Evolutionary conservation across 2,888 invertebrate genomes (phyloP).

Genomic region (Phortica magna): DNA sequence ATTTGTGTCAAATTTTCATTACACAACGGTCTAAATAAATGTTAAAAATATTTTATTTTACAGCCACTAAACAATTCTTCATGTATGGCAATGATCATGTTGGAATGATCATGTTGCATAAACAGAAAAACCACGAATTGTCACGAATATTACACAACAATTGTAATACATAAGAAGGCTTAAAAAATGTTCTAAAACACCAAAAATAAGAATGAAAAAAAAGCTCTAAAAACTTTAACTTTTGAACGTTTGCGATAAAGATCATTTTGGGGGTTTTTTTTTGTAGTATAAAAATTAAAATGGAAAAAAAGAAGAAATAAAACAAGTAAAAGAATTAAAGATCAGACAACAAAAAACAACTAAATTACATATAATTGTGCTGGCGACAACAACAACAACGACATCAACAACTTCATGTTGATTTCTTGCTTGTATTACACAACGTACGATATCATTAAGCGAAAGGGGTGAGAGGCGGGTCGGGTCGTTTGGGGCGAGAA

Average conservation of each 20-base stretch:
- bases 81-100: no score
- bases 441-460: not conserved
- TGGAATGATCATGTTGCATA: no score
- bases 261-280: not conserved
- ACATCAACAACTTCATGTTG: not conserved
- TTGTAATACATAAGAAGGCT: no score
- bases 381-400: constrained; percentile 19
- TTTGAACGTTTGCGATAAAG: not conserved
- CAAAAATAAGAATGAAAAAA: not conserved
- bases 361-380: constrained; percentile 52
- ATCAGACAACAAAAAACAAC: constrained; percentile 16
- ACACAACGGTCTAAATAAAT: no score
- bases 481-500: no score
- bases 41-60: no score
- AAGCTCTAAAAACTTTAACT: not conserved
- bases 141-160: no score
- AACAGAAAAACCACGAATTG: no score
- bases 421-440: not conserved
- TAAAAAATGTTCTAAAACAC: not conserved
- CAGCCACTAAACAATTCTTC: no score
- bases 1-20: no score
- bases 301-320: not conserved
- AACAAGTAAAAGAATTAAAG: constrained; percentile 25
- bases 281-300: not conserved
- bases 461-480: no score